Evolutionary conservation across 1,140 invertebrate genomes (phyloP).

Genomic region (Polypedilum vanderplanki): DNA sequence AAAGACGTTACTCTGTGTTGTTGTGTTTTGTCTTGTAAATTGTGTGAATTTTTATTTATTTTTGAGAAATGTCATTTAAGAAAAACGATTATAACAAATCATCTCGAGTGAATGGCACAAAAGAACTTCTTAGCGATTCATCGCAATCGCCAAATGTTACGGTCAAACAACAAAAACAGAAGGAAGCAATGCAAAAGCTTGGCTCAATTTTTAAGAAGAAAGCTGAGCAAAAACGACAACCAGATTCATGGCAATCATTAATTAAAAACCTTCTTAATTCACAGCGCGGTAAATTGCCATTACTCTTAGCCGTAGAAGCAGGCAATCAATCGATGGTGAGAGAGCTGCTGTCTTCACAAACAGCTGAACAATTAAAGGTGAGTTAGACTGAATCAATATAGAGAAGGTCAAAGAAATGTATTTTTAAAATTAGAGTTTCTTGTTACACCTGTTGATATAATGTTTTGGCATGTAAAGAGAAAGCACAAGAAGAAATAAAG

Average conservation of each 20-base stretch:
- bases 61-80: neutral
- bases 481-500: too few relatives aligned
- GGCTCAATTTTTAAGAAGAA: constrained; percentile 48
- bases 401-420: too few relatives aligned
- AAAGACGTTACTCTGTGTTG: neutral
- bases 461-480: too few relatives aligned
- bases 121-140: neutral
- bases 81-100: constrained; percentile 9
- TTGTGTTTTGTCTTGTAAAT: neutral
- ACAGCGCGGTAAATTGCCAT: constrained; percentile 86
- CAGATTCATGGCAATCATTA: constrained; percentile 45
- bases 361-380: constrained; percentile 68
- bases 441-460: too few relatives aligned
- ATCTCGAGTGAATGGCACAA: neutral
- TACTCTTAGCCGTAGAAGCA: constrained; percentile 85
- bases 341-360: constrained; percentile 78
- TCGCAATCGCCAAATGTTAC: neutral
- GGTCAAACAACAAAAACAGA: constrained; percentile 31
- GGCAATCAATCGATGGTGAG: constrained; percentile 89
- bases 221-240: constrained; percentile 13
- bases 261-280: constrained; percentile 48
- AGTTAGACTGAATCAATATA: constrained; percentile 30
- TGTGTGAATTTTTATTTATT: neutral
- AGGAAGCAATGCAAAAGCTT: constrained; percentile 44
- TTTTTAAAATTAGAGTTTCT: too few relatives aligned